Base-by-base conservation (phyloP, 2,888 invertebrate species). In the Tryphoninae sp. region DNA sequence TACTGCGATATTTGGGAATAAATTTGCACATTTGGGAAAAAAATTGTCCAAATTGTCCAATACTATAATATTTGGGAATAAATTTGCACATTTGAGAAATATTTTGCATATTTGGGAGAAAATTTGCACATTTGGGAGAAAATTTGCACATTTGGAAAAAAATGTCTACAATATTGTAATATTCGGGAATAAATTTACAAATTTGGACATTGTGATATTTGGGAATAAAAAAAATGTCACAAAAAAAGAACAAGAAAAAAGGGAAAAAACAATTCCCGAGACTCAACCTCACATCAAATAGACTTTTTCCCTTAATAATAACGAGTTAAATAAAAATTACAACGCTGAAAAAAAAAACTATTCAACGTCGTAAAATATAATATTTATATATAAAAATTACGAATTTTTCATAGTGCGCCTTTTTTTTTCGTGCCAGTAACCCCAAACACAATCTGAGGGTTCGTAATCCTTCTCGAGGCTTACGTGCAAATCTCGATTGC, bases 401-500 rank as follows among this genome's bases (percentile, higher is more conserved):
- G 45, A 45, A 13, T 45, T 45, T 45, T 45, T 45, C 11, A 13
- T 13, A 13, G 11, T 45, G 11, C 45, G 45, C 0, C 2, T 45
- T 2, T 45, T 45, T 45, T 45, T 45, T 45, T 45, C 13, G 11
- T 11, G 9, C 2, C 45, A 11, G 45, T 13, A 45, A 45, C 11
- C 13, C 13, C 11, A 45, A 45, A 45, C 45, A 45, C 9, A 45
- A 45, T 45, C 45, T 45, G 45, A 45, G 45, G 13, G 45, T 45
- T 9, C 9, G 45, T 45, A 45, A 45, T 13, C 11, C 45, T 33
- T 19, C 55, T 55, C 19, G 19, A 22, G 55, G 55, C 19, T 55
- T 16, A 9, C 19, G 55, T 2, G 16, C 11, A 33, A 40, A 62
- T 62, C 40, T 62, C 62, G 62, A 62, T 33, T 62, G 33, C 40